Evolutionary conservation across 1,140 invertebrate genomes (phyloP).

Genomic region (Andricus grossulariae): DNA sequence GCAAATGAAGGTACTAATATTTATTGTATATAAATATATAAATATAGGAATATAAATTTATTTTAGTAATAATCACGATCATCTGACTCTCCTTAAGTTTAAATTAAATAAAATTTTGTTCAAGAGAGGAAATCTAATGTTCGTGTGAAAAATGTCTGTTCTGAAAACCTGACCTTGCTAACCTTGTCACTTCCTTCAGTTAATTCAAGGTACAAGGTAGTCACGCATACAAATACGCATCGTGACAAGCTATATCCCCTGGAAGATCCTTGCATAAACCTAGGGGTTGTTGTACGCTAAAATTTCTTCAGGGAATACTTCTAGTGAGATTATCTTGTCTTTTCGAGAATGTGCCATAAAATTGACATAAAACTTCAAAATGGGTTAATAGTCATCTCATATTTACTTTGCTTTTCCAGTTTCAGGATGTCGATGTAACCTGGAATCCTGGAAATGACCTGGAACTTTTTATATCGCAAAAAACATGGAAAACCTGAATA

Average conservation of each 20-base stretch:
- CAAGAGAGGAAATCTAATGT: too few relatives aligned
- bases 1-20: too few relatives aligned
- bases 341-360: conserved; percentile 48
- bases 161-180: not conserved
- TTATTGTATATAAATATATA: too few relatives aligned
- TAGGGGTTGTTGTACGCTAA: conserved; percentile 16
- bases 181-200: not conserved
- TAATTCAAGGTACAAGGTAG: conserved; percentile 8
- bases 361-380: conserved; percentile 1
- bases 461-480: not conserved
- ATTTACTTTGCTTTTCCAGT: conserved; percentile 40
- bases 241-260: conserved; percentile 17
- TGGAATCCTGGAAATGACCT: not conserved
- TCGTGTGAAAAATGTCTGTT: too few relatives aligned
- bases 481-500: too few relatives aligned
- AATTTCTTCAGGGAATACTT: conserved; percentile 30
- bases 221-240: conserved; percentile 6
- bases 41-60: too few relatives aligned
- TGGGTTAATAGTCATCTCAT: conserved; percentile 35
- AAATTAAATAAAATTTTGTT: too few relatives aligned
- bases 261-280: conserved; percentile 15
- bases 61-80: too few relatives aligned
- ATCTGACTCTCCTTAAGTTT: too few relatives aligned
- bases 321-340: conserved; percentile 40
- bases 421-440: too few relatives aligned